Evolutionary conservation across 1,140 invertebrate genomes (phyloP), one percentile per base, ranked within the genome.

Genomic region (Adelges cooleyi): DNA sequence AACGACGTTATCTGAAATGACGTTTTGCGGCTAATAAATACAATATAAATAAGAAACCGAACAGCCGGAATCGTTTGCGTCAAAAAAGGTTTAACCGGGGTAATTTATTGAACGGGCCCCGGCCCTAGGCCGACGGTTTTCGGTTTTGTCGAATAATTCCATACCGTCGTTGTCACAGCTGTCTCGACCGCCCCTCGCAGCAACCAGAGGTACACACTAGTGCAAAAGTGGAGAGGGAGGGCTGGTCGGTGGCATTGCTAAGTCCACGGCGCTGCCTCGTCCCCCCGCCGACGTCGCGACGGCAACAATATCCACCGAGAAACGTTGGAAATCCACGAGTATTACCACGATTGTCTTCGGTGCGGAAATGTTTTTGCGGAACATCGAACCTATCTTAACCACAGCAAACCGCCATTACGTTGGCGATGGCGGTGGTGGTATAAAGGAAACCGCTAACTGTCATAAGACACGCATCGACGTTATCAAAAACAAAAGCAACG

Each of bases 31-130:
- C 42, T 62, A 62, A 62, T 62, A 62, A 62, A 62, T 62, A 62
- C 56, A 62, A 62, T 62, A 62, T 62, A 62, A 62, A 62, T 62
- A 62, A 62, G 56, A 62, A 62, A 62, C 56, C 42, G 56, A 62
- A 62, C 56, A 62, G 56, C 56, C 40, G 56, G 56, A 62, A 62
- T 62, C 56, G 56, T 62, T 62, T 62, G 56, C 42, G 56, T 62
- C 56, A 62, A 62, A 62, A 62, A 62, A 62, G 56, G 56, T 62
- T 62, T 62, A 62, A 48, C 42, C 15, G 42, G 56, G 56, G 46
- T 62, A 62, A 62, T 62, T 62, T 62, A 62, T 62, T 48, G 56
- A 62, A 48, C 25, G 29, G 29, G 29, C 29, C 5, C n/a, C 29
- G 11, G 29, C 56, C 38, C 18, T 22, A 13, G 56, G 42, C 42